Evolutionary conservation across 1,140 invertebrate genomes (phyloP), one percentile per base, ranked within the genome.

Genomic region (Musca domestica): DNA sequence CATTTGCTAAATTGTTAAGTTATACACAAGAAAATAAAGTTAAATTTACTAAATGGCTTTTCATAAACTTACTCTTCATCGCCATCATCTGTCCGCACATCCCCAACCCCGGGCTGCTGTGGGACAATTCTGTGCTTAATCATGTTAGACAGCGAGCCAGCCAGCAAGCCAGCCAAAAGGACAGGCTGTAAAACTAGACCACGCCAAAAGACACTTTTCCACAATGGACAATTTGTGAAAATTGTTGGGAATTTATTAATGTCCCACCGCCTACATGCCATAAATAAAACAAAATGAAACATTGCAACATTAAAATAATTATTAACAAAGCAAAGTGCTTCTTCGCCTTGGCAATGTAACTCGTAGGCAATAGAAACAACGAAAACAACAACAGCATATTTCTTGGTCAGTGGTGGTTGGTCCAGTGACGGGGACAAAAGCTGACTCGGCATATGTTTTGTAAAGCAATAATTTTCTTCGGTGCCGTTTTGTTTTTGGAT

Each of bases 41-140:
- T 61, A 61, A 61, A 61, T 61, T 41, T 61, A 41, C 56, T 61
- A 61, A 61, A 61, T 61, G 56, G 56, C 27, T 61, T 61, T 61
- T 41, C 34, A 61, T 61, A 61, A 61, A 61, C 56, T 61, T 51
- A 20, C 48, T 51, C 41, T 46, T 12, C 48, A 51, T 20, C 20
- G 17, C 17, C 48, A 19, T 20, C 48, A 19, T 20, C 48, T 4
- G 20, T 51, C 48, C 48, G 48, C 20, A 51, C 20, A 19, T 6
- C 48, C 17, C 20, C 17, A 34, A n/a, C 17, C 20, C 2, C 4
- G 56, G 17, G 15, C 20, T 61, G 15, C n/a, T 20, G 54, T 54
- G 9, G 34, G 10, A 41, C 34, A 41, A 41, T 12, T 41, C 34
- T 10, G 4, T 41, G 34, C 34, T 41, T 41, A 41, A 41, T 41